Base-by-base conservation (phyloP, 2,888 invertebrate genomes). In the Ferrisia virgata region DNA sequence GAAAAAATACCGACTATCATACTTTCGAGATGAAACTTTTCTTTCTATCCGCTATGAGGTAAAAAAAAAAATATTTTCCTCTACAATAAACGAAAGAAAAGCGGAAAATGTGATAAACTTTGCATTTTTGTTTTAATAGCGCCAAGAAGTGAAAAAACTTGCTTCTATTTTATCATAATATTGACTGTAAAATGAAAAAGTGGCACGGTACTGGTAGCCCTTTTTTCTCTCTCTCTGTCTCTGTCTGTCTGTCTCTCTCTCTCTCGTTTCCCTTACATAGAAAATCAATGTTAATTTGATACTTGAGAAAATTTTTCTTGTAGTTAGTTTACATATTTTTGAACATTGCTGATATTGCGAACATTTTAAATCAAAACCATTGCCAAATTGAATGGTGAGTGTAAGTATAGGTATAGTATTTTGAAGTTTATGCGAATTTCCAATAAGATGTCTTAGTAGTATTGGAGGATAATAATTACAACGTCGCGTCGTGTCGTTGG, bases 71-170 rank as follows among this genome's bases (percentile, higher is more conserved):
- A 76, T 33, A 33, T 69, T 76, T 76, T 36, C 28, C 36, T 36
- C 33, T 0, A 76, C 72, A 33, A 36, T 36, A 36, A 76, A 76
- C 36, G 36, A 36, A 76, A 76, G 36, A 76, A 76, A 36, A 36
- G 36, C 72, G 72, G 36, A 76, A 36, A 76, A 76, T 76, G 72
- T 76, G 72, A 76, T 76, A 76, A 76, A 76, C 72, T 76, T 76
- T 76, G 36, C 72, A 76, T 76, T 76, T 76, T 76, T 76, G 72
- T 76, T 76, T 76, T 76, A 76, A 76, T 76, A 76, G 72, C 72
- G 72, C 72, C 72, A 76, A 69, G 72, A 76, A 76, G n/a, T 18
- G 33, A 36, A 15, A 69, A 76, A 36, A 76, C 69, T 69, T 69
- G 33, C 33, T 36, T 33, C 72, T 76, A 76, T 76, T 76, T 76